Conservation (phyloP, 1,140 invertebrate genomes). For the Camponotus vicinus region DNA sequence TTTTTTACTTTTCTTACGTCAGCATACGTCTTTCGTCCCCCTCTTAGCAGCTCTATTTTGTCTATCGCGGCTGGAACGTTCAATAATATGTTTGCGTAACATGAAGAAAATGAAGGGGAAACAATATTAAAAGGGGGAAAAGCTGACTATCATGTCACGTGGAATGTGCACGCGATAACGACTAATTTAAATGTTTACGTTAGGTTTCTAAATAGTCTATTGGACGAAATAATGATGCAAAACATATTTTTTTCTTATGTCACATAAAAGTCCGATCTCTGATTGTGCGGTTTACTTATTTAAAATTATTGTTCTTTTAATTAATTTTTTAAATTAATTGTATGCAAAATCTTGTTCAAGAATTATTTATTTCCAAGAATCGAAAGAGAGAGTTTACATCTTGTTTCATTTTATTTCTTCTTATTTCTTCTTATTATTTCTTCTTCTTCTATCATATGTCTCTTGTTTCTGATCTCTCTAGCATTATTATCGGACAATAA, state of each 20-base stretch:
- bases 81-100: conserved; percentile 68
- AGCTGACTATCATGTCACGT: conserved; percentile 37
- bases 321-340: background rate
- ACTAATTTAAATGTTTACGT: conserved; percentile 67
- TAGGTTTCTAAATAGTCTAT: conserved; percentile 36
- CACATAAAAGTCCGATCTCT: background rate
- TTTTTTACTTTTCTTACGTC: background rate
- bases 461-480: too few species aligned
- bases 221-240: background rate
- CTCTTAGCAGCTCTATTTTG: conserved; percentile 28
- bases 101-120: conserved; percentile 1
- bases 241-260: background rate
- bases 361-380: too few species aligned
- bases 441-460: too few species aligned
- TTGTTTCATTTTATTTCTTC: too few species aligned
- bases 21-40: background rate
- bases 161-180: conserved; percentile 48
- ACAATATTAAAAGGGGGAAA: conserved; percentile 1
- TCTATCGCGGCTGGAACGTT: conserved; percentile 36
- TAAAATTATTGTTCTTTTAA: background rate
- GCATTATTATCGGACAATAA: too few species aligned
- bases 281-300: background rate
- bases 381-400: too few species aligned
- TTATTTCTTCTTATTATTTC: too few species aligned
- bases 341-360: too few species aligned